These are phyloP conservation scores for Pecten maximus DNA, from an alignment of 2,888 invertebrate genomes.

Conservation along the genomic window DNA sequence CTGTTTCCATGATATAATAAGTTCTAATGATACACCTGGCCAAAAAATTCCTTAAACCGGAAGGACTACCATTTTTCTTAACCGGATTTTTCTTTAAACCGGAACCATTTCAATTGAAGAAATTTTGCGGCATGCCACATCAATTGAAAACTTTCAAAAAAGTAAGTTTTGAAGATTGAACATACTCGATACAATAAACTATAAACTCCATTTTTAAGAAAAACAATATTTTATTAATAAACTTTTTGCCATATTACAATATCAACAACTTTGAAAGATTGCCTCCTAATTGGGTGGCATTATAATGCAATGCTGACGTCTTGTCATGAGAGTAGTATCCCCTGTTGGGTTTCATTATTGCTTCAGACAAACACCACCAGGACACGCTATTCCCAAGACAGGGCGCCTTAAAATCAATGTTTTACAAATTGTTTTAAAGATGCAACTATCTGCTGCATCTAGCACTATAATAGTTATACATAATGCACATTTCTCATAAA, in stretches of 20 bases:
- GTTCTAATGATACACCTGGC: too few relatives aligned
- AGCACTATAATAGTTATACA: slow-evolving; percentile 28
- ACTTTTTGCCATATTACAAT: slow-evolving; percentile 31
- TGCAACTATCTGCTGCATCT: slow-evolving; percentile 25
- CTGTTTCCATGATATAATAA: too few relatives aligned
- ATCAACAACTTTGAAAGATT: slow-evolving; percentile 25
- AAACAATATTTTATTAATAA: slow-evolving; percentile 35
- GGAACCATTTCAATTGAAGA: too few relatives aligned
- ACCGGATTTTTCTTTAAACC: too few relatives aligned
- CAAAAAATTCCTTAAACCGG: too few relatives aligned
- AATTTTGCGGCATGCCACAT: too few relatives aligned
- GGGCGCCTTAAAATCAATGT: neutral
- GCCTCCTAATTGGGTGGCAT: slow-evolving; percentile 2
- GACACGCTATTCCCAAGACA: neutral
- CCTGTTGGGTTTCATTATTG: neutral
- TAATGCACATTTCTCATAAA: neutral
- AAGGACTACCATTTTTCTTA: too few relatives aligned
- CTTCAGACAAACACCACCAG: neutral
- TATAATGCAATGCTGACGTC: slow-evolving; percentile 24
- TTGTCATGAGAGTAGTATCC: neutral
- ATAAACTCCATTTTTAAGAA: neutral
- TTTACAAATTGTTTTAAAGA: slow-evolving; percentile 20
- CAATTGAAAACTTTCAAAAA: too few relatives aligned
- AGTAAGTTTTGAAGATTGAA: too few relatives aligned
- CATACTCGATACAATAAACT: neutral